Evolutionary conservation across 2,797 vertebrate genomes (phyloP), one percentile per base, ranked within the genome.

Genomic region (Muscicapa striata): DNA sequence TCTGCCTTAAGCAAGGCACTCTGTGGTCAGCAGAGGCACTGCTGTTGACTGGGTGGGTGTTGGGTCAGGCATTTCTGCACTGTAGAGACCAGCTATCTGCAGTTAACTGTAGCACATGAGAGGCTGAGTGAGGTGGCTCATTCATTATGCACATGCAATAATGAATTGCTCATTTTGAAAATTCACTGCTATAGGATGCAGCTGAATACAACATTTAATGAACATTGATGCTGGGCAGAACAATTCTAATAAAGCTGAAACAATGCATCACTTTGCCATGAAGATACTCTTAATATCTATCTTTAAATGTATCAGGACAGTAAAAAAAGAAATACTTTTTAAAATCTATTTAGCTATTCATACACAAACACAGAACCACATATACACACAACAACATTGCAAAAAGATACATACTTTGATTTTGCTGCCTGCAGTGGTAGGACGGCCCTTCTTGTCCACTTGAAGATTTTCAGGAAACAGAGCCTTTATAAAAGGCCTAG

Each of bases 361-460:
- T 16, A 43, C 43, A 68, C 43, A 75, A 84, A 41, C 22, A 49
- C 45, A 55, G 23, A 15, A 36, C 9, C 77, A 57, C 4, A 24
- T 5, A 20, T 3, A 49, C 38, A 43, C 41, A 72, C 6, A 76
- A 3, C 59, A 69, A 64, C 38, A 36, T 26, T 72, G 62, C 58
- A 52, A 87, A 93, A 87, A 3, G 43, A 73, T 76, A 97, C 97
- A 8, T 94, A 99, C 99, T 98, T 99, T 99, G 96, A 99, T 99
- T 98, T 99, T 99, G 97, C 98, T 99, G 95, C 99, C 98, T 5
- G 98, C 99, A 27, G 99, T 99, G 2, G 99, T 99, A 83, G 99
- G 99, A 68, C 99, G 98, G 43, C 99, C 99, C 96, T 99, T 99
- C 98, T 99, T 99, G 43, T 99, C 99, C 57, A 98, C 98, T 82